phyloP scores from a whole-genome alignment of 2,113 vertebrate genomes.

The Sitta europaea region DNA sequence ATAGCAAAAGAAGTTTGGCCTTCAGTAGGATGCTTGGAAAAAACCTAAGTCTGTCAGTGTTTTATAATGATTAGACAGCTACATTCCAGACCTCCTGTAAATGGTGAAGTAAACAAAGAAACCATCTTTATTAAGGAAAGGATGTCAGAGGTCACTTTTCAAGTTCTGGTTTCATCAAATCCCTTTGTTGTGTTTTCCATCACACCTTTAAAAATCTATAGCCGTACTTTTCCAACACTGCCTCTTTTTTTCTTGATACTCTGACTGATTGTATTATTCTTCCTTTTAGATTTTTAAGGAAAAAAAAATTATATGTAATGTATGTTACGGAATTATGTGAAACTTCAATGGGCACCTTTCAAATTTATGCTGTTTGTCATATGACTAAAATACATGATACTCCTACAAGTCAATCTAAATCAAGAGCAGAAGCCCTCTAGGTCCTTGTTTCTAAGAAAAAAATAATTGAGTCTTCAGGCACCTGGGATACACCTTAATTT shows the following conservation, averaged over 20 bases:
- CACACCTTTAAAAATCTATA: background rate
- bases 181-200: background rate
- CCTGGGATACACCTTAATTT: constrained; percentile 5
- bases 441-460: background rate
- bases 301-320: background rate
- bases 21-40: background rate
- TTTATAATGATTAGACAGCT: background rate
- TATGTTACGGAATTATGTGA: background rate
- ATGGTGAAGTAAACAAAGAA: background rate
- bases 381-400: background rate
- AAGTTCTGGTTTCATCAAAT: background rate
- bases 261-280: background rate
- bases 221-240: background rate
- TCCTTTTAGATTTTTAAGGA: background rate
- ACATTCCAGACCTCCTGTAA: background rate
- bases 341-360: background rate
- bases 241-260: background rate
- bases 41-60: background rate
- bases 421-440: background rate
- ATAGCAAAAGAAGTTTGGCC: background rate
- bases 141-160: background rate
- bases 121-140: background rate
- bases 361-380: background rate
- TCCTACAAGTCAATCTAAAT: background rate
- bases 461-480: background rate